Evolutionary conservation across 2,888 invertebrate genomes (phyloP).

Genomic region (Zaprionus obscuricornis): DNA sequence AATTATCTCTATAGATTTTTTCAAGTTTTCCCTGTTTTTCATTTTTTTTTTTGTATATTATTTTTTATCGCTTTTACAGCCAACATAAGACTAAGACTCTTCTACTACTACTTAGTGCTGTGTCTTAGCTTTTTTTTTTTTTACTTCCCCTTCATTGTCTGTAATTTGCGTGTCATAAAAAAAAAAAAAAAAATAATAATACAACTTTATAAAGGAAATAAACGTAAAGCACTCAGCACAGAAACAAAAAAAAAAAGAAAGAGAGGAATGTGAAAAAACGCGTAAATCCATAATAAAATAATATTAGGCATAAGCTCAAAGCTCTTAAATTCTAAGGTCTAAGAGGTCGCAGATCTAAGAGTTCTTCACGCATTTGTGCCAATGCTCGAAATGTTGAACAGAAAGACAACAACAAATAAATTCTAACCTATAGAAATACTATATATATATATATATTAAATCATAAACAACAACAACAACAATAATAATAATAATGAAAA

Average conservation of each 20-base stretch:
- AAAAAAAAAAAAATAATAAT: slow-evolving; percentile 16
- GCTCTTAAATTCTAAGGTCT: slow-evolving; percentile 1
- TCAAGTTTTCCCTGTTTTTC: no score
- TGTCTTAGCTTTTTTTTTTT: slow-evolving; percentile 18
- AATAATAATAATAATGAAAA: no score
- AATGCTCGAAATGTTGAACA: no score
- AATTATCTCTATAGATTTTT: no score
- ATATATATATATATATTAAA: no score
- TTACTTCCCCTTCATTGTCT: slow-evolving; percentile 55
- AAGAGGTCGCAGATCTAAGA: no score
- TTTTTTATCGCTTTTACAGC: slow-evolving; percentile 43
- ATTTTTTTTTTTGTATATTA: no score
- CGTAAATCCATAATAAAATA: slow-evolving; percentile 42
- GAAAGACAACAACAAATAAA: no score
- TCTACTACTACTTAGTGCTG: no score
- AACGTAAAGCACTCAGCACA: slow-evolving; percentile 17
- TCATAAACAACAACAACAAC: no score
- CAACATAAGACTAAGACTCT: slow-evolving; percentile 31
- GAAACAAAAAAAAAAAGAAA: neutral
- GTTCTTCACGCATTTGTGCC: no score
- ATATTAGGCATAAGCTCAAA: slow-evolving; percentile 18
- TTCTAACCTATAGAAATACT: no score
- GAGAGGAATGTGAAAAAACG: neutral
- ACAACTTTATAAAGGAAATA: slow-evolving; percentile 47
- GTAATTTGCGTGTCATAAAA: slow-evolving; percentile 62